These are phyloP conservation scores for Pleuronectes platessa DNA, from an alignment of 2,113 vertebrate species.

Conservation along the genomic window DNA sequence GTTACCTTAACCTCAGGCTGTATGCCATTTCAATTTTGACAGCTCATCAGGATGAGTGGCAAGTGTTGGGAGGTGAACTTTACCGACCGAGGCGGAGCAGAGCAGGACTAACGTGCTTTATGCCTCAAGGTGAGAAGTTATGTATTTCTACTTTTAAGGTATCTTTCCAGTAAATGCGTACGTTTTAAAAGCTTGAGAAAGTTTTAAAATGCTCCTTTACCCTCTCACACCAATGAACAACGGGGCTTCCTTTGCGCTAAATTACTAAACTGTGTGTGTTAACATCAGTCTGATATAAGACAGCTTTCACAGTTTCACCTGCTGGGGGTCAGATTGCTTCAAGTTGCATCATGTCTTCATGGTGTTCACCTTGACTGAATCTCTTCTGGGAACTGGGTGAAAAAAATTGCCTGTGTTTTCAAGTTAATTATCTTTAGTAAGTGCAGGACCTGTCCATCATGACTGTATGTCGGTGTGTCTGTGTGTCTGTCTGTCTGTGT, in stretches of 20 bases:
- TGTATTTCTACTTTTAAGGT: conserved; percentile 19
- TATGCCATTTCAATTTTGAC: conserved; percentile 42
- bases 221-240: conserved; percentile 4
- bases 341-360: conserved; percentile 78
- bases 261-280: conserved; percentile 48
- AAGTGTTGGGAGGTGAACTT: conserved; percentile 59
- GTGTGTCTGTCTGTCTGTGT: conserved; percentile 23
- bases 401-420: conserved; percentile 25
- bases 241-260: conserved; percentile 23
- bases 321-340: conserved; percentile 71
- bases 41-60: conserved; percentile 58
- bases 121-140: conserved; percentile 46
- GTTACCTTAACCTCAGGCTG: neutral
- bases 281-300: conserved; percentile 42
- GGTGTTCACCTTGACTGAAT: conserved; percentile 70
- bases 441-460: conserved; percentile 58
- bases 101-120: neutral
- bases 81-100: conserved; percentile 10
- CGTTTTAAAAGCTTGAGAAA: conserved; percentile 11
- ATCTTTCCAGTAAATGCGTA: conserved; percentile 21
- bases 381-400: conserved; percentile 53
- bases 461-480: neutral
- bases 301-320: conserved; percentile 52
- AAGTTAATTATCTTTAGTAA: conserved; percentile 66
- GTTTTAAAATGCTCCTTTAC: conserved; percentile 23